Base-by-base conservation (phyloP, 2,888 invertebrate species). In the Drosophila phalerata region DNA sequence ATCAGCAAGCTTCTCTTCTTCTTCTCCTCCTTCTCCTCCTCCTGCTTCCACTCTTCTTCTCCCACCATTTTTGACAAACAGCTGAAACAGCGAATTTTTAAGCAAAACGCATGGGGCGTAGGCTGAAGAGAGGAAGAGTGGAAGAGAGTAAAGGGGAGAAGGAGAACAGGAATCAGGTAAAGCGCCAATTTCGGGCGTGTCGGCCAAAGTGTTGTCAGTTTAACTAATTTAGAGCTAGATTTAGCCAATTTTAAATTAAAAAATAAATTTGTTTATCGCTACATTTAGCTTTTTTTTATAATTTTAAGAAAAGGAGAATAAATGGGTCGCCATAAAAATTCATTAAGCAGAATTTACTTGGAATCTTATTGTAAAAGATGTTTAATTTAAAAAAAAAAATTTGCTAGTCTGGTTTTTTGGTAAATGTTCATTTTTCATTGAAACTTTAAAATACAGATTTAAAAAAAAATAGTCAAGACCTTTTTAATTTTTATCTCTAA, bases 161-260 rank as follows among this genome's bases (percentile, higher is more conserved):
- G 22, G 9, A 42, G 30, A 10, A 15, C 42, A 32, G 40, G 32
- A 5, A 8, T 51, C 63, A 79, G 69, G 69, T 79, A 69, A 69
- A 55, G 42, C n/a, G 37, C 43, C 34, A 62, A 56, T 58, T 62
- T 47, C 62, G 69, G 79, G 76, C 69, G 79, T 77, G 79, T 65
- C 76, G 42, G 58, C 52, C 9, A 13, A 65, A 64, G n/a, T n/a
- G 37, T n/a, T 37, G 37, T 0, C n/a, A 37, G n/a, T 8, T 37
- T n/a, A n/a, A n/a, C 37, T n/a, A n/a, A n/a, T 37, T 37, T 37
- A 8, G 8, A 2, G 37, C n/a, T n/a, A 37, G n/a, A 37, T 37
- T n/a, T n/a, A 37, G 37, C 37, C 8, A 1, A 5, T 34, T 13
- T 5, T 5, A 34, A 6, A 28, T 3, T 22, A 4, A 4, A 22